A percentile compares a stretch with the other conserved stretches of the same genome.
Evolutionary conservation across 2,113 vertebrate genomes (phyloP).

Genomic region (Dolichotis patagonum): DNA sequence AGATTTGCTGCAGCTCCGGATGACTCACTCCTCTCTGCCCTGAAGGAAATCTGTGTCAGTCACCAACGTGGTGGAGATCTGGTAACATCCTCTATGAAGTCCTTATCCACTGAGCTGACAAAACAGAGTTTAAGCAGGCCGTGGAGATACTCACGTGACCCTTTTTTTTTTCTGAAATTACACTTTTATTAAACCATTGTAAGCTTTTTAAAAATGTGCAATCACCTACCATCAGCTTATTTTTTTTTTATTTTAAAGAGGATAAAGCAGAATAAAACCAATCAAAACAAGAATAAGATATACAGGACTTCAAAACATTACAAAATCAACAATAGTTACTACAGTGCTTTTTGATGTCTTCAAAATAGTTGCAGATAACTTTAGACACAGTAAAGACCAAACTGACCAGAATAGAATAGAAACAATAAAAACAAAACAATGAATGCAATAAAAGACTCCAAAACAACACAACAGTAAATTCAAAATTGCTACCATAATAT

Average conservation of each 20-base stretch:
- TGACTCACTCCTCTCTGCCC: background rate
- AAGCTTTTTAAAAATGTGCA: slow-evolving; percentile 40
- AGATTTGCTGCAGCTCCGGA: background rate
- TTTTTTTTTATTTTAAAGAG: background rate
- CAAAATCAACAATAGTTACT: no score
- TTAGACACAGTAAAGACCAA: no score
- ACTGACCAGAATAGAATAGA: no score
- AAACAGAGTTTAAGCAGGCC: background rate
- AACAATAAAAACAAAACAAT: no score
- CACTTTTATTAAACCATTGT: slow-evolving; percentile 7
- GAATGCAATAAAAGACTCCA: no score
- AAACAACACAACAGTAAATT: no score
- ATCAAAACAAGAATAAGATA: no score
- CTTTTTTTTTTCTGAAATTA: background rate
- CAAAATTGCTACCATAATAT: no score
- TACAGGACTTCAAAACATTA: no score
- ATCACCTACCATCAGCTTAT: background rate
- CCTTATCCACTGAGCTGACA: background rate
- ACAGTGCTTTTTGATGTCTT: no score
- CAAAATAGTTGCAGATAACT: no score
- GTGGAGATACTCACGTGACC: background rate
- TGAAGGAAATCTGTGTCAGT: background rate
- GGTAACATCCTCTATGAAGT: background rate
- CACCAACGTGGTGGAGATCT: background rate
- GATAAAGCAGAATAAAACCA: no score